A percentile compares a stretch with the other conserved stretches of the same genome.
These are phyloP conservation scores for Galagoides demidoff DNA, from an alignment of 2,797 vertebrate species.

Conservation along the genomic window DNA sequence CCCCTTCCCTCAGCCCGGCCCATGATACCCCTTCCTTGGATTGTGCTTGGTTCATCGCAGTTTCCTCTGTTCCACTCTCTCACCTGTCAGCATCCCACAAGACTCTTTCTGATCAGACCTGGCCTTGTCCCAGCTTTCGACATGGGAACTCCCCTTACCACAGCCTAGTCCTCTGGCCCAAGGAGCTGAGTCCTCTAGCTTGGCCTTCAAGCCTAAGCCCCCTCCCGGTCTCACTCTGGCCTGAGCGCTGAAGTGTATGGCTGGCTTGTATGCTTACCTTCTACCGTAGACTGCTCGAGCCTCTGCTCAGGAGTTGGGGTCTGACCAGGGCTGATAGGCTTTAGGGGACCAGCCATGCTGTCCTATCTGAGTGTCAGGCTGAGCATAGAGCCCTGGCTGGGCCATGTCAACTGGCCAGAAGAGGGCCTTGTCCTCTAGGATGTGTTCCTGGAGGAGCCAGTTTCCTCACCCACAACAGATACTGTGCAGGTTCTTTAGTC, in stretches of 20 bases:
- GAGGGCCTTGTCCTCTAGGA: background rate
- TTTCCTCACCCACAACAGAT: background rate
- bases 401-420: background rate
- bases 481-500: background rate
- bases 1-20: background rate
- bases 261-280: background rate
- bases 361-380: background rate
- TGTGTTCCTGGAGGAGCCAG: background rate
- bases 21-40: no score
- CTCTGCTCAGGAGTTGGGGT: background rate
- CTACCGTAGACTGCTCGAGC: accelerated
- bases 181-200: background rate
- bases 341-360: background rate
- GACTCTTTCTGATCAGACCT: background rate
- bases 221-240: background rate
- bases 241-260: background rate
- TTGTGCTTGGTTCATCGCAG: background rate
- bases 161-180: background rate
- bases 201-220: background rate
- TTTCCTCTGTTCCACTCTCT: background rate
- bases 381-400: background rate
- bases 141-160: background rate
- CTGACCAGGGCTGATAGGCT: background rate
- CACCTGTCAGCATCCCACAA: background rate
- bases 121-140: background rate